Conservation (phyloP, 2,113 vertebrate species). For the Peromyscus maniculatus region DNA sequence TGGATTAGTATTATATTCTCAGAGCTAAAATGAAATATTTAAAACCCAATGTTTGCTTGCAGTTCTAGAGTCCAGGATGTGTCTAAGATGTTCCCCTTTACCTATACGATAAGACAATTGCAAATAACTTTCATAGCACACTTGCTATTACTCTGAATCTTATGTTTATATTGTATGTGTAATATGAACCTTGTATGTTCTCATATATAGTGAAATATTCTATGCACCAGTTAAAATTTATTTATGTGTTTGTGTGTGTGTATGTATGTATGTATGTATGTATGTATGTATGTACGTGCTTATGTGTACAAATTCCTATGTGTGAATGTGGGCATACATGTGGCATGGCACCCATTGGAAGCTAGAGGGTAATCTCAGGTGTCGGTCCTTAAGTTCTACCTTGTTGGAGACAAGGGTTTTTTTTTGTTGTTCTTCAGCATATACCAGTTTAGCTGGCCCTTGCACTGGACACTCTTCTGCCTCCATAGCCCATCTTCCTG, state of each 20-base stretch:
- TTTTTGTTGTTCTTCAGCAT: not conserved
- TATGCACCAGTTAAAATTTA: not conserved
- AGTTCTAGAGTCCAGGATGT: not conserved
- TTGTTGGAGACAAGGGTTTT: not conserved
- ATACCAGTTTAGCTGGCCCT: not conserved
- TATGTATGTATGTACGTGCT: not conserved
- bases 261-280: not conserved
- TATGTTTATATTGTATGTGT: not conserved
- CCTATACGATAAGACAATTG: not conserved
- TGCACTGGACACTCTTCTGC: not conserved
- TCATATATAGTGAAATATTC: not conserved
- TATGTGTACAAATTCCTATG: not conserved
- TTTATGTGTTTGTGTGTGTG: not conserved
- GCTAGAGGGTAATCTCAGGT: not conserved
- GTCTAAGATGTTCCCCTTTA: not conserved
- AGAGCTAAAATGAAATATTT: slow-evolving; percentile 21
- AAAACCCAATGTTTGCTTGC: accelerated
- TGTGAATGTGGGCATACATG: not conserved
- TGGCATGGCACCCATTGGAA: not conserved
- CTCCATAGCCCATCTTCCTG: too few relatives aligned
- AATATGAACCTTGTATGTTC: not conserved
- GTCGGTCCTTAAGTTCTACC: not conserved
- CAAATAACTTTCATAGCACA: not conserved
- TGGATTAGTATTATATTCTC: slow-evolving; percentile 36
- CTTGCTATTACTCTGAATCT: not conserved